These are phyloP conservation scores for Sesia apiformis DNA, from an alignment of 2,888 invertebrate species.

Conservation along the genomic window DNA sequence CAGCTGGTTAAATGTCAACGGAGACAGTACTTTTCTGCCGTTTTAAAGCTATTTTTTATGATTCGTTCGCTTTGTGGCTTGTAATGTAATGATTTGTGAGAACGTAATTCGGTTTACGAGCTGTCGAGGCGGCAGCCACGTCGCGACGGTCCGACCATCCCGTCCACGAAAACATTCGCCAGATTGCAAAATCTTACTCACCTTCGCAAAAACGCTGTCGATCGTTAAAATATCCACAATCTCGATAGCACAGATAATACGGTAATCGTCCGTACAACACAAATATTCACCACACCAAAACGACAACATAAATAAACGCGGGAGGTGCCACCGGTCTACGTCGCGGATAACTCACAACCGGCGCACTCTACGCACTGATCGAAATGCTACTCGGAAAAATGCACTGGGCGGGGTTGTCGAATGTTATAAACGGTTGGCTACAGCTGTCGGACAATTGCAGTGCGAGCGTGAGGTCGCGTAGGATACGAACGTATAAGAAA, in stretches of 20 bases:
- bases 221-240: slow-evolving; percentile 67
- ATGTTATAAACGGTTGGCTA: slow-evolving; percentile 67
- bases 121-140: slow-evolving; percentile 54
- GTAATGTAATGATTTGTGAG: neutral
- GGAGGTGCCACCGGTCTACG: slow-evolving; percentile 44
- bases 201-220: slow-evolving; percentile 52
- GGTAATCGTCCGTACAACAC: slow-evolving; percentile 71
- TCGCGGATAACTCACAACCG: slow-evolving; percentile 38
- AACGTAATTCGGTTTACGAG: slow-evolving; percentile 13
- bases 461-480: slow-evolving; percentile 29
- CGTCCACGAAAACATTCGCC: neutral
- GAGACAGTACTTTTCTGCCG: slow-evolving; percentile 17
- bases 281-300: slow-evolving; percentile 73
- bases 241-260: slow-evolving; percentile 69
- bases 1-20: neutral
- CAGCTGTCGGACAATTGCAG: slow-evolving; percentile 63
- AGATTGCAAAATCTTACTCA: slow-evolving; percentile 45
- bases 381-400: slow-evolving; percentile 62
- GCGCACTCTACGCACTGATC: slow-evolving; percentile 57
- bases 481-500: slow-evolving; percentile 41
- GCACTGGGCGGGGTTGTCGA: slow-evolving; percentile 72
- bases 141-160: slow-evolving; percentile 33
- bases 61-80: too few relatives aligned
- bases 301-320: slow-evolving; percentile 72
- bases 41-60: slow-evolving; percentile 22